Base-by-base conservation (phyloP, 1,140 invertebrate genomes). In the Zaprionus africanus region DNA sequence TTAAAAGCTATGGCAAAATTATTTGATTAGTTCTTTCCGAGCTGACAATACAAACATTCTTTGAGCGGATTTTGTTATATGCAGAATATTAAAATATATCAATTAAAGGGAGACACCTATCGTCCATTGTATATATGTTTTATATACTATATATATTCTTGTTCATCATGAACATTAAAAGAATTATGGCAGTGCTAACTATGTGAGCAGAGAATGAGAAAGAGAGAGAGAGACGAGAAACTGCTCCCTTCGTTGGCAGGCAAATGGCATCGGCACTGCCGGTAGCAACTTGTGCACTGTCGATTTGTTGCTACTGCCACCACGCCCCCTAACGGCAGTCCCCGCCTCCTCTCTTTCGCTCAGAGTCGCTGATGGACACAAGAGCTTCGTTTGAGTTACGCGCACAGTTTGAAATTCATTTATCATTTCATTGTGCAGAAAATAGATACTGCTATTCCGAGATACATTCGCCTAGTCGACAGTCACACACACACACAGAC, bases 401-500 rank as follows among this genome's bases (percentile, higher is more conserved):
- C 79, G 78, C 84, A 90, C 84, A 88, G 85, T 88, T 90, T 88
- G 84, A 88, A 71, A 79, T 84, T 73, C 85, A 90, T 88, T 88
- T 81, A 88, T 88, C 85, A 88, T 76, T 79, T 81, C 26, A 90
- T 90, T 90, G 85, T 88, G 78, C 68, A 75, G 79, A 76, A 73
- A 71, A 76, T 76, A 62, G 71, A 71, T 76, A 68, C 67, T 31
- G 59, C 49, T 56, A 76, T 70, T 59, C 61, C 7, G 34, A 65
- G 46, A 66, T 72, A 71, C 66, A 31, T 76, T 54, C 36, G 51
- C 19, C 31, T 58, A 69, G 34, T 68, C 53, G 28, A 67, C 58
- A 62, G 38, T 34, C 41, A 71, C 54, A 64, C 72, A 58, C 13
- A 54, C 36, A 62, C 49, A 70, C 36, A 62, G 34, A 70, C 46